Percentiles rank a stretch among this genome's conserved stretches.
Conservation (phyloP, 2,113 vertebrate species). For the Pelusios castaneus region DNA sequence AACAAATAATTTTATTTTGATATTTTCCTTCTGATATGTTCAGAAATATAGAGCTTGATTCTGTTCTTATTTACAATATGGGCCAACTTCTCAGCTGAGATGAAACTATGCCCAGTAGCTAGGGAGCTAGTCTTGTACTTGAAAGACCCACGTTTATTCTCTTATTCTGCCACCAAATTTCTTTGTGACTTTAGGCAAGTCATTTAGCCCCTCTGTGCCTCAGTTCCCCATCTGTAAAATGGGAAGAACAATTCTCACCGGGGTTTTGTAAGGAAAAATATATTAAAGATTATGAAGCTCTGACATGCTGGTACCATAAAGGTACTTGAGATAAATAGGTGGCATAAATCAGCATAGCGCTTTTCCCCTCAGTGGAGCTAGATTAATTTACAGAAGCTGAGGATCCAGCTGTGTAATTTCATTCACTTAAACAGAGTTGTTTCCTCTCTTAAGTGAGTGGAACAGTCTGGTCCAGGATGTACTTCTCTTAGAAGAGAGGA, state of each 20-base stretch:
- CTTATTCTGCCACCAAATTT: neutral
- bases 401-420: neutral
- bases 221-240: neutral
- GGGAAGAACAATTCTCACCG: neutral
- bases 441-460: neutral
- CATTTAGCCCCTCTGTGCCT: neutral
- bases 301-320: neutral
- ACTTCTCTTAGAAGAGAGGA: neutral
- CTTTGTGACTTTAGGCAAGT: neutral
- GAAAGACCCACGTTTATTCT: neutral
- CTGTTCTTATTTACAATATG: neutral
- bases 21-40: neutral
- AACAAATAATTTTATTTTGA: neutral
- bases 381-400: neutral
- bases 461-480: neutral
- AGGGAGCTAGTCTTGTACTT: neutral
- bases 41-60: neutral
- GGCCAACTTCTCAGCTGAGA: neutral
- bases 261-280: neutral
- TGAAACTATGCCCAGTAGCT: neutral
- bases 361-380: neutral
- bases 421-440: neutral
- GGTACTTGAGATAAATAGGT: neutral
- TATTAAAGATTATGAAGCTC: neutral
- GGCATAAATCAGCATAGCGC: neutral